These are phyloP conservation scores for Cydia splendana DNA, from an alignment of 1,140 invertebrate genomes.

Conservation along the genomic window DNA sequence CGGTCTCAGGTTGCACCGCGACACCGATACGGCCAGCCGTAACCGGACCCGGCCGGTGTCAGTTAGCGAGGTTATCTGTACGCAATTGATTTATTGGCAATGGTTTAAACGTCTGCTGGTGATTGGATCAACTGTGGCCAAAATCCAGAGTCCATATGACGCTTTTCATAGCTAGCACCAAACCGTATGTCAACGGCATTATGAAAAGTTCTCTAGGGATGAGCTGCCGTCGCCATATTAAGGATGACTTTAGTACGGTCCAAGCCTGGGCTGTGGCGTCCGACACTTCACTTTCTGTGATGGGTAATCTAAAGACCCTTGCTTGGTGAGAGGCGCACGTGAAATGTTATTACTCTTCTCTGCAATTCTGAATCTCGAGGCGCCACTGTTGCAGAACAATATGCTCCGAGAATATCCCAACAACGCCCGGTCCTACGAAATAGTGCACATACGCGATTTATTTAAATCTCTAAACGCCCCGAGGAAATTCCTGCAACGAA, in stretches of 20 bases:
- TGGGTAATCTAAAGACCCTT: too few relatives aligned
- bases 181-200: too few relatives aligned
- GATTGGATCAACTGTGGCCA: background rate
- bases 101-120: background rate
- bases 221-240: too few relatives aligned
- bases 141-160: background rate
- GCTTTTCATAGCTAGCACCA: background rate
- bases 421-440: background rate
- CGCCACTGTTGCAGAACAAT: slow-evolving; percentile 1
- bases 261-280: too few relatives aligned
- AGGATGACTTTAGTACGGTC: too few relatives aligned
- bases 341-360: too few relatives aligned
- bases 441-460: slow-evolving; percentile 10
- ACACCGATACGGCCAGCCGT: background rate
- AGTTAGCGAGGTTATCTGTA: slow-evolving; percentile 3
- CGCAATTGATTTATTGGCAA: slow-evolving; percentile 19
- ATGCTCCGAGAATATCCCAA: background rate
- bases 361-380: background rate
- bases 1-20: slow-evolving; percentile 18
- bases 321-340: too few relatives aligned
- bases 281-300: too few relatives aligned
- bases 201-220: too few relatives aligned
- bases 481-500: slow-evolving; percentile 15
- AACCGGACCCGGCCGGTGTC: background rate
- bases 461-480: slow-evolving; percentile 12